Percentiles rank a stretch among this genome's conserved stretches.
phyloP scores from a whole-genome alignment of 2,888 invertebrate species.

The Esperia sulphurella region DNA sequence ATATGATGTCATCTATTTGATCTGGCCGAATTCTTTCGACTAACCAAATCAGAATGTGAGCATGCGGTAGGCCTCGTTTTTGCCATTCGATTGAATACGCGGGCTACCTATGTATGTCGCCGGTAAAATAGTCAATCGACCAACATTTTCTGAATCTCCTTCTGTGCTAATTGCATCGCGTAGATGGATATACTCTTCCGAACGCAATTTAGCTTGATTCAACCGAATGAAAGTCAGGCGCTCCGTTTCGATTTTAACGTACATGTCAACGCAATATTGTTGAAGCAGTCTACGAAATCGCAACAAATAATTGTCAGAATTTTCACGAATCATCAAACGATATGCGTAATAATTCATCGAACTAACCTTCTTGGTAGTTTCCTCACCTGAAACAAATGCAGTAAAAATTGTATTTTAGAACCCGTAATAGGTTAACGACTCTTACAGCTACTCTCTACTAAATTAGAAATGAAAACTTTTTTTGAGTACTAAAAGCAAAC shows the following conservation, averaged over 20 bases:
- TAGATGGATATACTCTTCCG: constrained; percentile 13
- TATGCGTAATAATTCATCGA: constrained; percentile 19
- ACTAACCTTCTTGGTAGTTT: constrained; percentile 16
- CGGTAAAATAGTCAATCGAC: constrained; percentile 23
- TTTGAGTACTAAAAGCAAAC: not conserved
- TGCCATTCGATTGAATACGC: constrained; percentile 14
- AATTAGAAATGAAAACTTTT: not conserved
- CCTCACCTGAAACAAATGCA: constrained; percentile 9
- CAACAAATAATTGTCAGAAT: constrained; percentile 11
- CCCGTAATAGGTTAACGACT: not conserved
- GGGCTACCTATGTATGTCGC: constrained; percentile 15
- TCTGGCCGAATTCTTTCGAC: constrained; percentile 27
- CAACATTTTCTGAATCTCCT: constrained; percentile 19
- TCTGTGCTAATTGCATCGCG: constrained; percentile 11
- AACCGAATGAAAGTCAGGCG: constrained; percentile 10
- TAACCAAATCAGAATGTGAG: constrained; percentile 28
- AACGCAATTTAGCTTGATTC: constrained; percentile 11
- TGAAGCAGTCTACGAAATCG: constrained; percentile 10
- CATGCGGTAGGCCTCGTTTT: constrained; percentile 14
- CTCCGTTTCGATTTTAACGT: constrained; percentile 15
- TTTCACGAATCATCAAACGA: constrained; percentile 13
- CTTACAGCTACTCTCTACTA: not conserved
- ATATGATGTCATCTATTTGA: constrained; percentile 35
- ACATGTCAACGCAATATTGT: constrained; percentile 14
- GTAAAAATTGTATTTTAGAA: too few relatives aligned